Evolutionary conservation across 2,797 vertebrate species (phyloP), one percentile per base, ranked within the genome.

Genomic region (Gephyroberyx darwinii): DNA sequence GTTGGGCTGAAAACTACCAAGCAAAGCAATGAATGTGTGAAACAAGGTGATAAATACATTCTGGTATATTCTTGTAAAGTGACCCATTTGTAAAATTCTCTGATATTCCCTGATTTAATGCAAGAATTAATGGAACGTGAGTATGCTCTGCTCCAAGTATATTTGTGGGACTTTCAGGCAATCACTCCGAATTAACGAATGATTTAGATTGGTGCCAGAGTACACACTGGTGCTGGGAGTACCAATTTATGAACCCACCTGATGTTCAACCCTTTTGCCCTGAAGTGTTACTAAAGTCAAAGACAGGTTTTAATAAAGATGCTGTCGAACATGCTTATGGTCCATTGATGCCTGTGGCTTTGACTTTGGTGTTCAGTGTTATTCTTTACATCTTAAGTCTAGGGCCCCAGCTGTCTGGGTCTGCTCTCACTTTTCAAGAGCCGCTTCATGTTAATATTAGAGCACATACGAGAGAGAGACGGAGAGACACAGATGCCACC

Each of bases 401-500:
- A 14, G 39, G 65, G 51, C 26, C 52, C 35, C 80, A 83, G 55
- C 75, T 86, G 75, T 37, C 19, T 70, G 14, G 22, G 39, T 58
- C 53, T 53, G 64, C 47, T 57, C 9, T 8, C 0, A 0, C 48
- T 73, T 71, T 75, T 71, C 48, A 33, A 64, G 53, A 65, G 54
- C 48, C 52, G 63, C 74, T 75, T 66, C 19, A 19, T 75, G 68
- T 66, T 74, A 69, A 81, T 81, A 79, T 82, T 61, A 71, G 65
- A 63, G 66, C 17, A 39, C 55, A 71, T 60, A 31, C 63, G 26
- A 26, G 62, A 80, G 67, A 61, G 68, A 50, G 47, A 50, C 5
- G 50, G 74, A 50, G n/a, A 71, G 58, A 79, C 54, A 71, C 59
- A 69, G 74, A 84, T 84, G 81, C 69, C 78, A 82, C 78, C 77